phyloP scores from a whole-genome alignment of 1,140 invertebrate species.

The Odontomachus brunneus region DNA sequence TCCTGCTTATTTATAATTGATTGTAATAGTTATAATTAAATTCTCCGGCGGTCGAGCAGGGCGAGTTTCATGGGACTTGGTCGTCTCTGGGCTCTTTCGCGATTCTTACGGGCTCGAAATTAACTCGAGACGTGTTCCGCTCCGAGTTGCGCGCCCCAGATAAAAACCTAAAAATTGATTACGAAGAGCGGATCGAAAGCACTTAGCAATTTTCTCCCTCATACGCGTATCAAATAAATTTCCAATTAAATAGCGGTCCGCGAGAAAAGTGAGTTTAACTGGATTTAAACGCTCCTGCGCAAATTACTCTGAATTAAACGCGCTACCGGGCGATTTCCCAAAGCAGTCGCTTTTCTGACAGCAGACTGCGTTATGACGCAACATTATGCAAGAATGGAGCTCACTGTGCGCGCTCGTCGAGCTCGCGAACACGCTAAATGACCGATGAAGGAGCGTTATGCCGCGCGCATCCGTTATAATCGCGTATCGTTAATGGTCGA shows the following conservation, averaged over 20 bases:
- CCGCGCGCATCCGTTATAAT: slow-evolving; percentile 26
- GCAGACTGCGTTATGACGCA: slow-evolving; percentile 10
- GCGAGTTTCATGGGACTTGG: no score
- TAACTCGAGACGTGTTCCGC: no score
- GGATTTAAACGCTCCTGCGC: slow-evolving; percentile 17
- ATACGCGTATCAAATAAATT: not conserved
- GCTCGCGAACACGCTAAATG: slow-evolving; percentile 16
- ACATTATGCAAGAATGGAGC: slow-evolving; percentile 4
- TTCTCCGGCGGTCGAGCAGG: no score
- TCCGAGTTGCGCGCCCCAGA: no score
- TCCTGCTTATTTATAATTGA: no score
- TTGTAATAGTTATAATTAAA: no score
- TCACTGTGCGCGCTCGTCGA: not conserved
- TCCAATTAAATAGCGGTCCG: slow-evolving; percentile 6
- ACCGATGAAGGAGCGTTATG: slow-evolving; percentile 8
- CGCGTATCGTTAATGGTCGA: slow-evolving; percentile 19
- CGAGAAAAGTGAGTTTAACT: slow-evolving; percentile 26
- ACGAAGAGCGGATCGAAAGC: not conserved
- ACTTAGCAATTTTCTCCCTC: slow-evolving; percentile 1
- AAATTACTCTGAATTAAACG: not conserved
- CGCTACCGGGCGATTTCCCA: slow-evolving; percentile 16
- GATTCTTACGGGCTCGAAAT: no score
- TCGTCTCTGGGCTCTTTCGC: no score
- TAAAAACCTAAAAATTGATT: slow-evolving; percentile 3
- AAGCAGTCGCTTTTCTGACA: slow-evolving; percentile 1